Conservation (phyloP, 2,888 invertebrate genomes). For the Pristionchus entomophagus region DNA sequence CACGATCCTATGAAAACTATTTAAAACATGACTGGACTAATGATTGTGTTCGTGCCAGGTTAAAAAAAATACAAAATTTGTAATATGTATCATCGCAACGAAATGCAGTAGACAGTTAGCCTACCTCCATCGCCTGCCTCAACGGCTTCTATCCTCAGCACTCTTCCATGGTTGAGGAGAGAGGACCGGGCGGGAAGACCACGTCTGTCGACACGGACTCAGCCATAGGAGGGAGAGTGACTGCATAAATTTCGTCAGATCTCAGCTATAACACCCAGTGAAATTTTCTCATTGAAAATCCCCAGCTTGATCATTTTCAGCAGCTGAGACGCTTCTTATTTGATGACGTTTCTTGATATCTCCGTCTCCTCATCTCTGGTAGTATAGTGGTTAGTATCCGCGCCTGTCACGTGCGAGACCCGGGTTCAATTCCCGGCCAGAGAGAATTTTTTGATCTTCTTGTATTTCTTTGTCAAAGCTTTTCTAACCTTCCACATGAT, state of each 20-base stretch:
- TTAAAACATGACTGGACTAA: too few species aligned
- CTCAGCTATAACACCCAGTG: too few species aligned
- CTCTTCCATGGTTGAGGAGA: slow-evolving; percentile 67
- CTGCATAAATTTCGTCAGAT: too few species aligned
- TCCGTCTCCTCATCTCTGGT: slow-evolving; percentile 54
- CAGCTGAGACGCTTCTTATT: too few species aligned
- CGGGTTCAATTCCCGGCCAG: slow-evolving; percentile 69
- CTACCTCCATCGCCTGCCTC: slow-evolving; percentile 52
- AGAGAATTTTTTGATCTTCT: slow-evolving; percentile 60
- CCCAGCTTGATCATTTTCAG: too few species aligned
- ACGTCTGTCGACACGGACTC: slow-evolving; percentile 69
- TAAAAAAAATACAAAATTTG: background rate
- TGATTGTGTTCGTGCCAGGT: background rate
- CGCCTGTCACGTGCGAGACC: slow-evolving; percentile 68
- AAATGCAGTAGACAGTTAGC: too few species aligned
- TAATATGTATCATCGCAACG: too few species aligned
- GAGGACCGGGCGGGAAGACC: slow-evolving; percentile 61
- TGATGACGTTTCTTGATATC: too few species aligned
- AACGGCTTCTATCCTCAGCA: slow-evolving; percentile 70
- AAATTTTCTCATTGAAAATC: too few species aligned
- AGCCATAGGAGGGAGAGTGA: slow-evolving; percentile 70
- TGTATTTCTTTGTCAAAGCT: too few species aligned
- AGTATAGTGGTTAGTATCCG: slow-evolving; percentile 69
- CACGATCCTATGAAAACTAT: background rate
- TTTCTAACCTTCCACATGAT: too few species aligned